Evolutionary conservation across 2,797 vertebrate genomes (phyloP).

Genomic region (Mastacembelus armatus): DNA sequence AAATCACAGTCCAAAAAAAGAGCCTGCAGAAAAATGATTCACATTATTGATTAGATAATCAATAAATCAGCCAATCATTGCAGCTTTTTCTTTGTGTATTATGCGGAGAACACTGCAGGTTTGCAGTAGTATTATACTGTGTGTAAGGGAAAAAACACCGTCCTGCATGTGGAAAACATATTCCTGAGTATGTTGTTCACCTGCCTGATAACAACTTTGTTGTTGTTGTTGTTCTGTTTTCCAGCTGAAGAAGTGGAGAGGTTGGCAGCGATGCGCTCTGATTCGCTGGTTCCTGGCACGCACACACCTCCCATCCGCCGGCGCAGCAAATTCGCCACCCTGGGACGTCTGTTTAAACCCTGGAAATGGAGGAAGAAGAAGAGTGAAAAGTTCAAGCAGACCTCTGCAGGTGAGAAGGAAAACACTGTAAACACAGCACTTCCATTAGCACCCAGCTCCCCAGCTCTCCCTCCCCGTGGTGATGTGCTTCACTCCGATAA

Average conservation of each 20-base stretch:
- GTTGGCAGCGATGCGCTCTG: slow-evolving; percentile 96
- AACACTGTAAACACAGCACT: background rate
- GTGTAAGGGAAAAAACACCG: background rate
- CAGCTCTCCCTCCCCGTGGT: background rate
- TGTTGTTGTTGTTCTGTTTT: slow-evolving; percentile 40
- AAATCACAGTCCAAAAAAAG: too few species aligned
- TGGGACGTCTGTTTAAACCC: slow-evolving; percentile 94
- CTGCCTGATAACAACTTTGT: slow-evolving; percentile 14
- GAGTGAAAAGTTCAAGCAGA: slow-evolving; percentile 97
- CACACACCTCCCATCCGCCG: slow-evolving; percentile 97
- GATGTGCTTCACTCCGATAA: slow-evolving; percentile 15
- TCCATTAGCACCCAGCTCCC: background rate
- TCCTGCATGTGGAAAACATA: background rate
- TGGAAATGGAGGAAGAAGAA: slow-evolving; percentile 99
- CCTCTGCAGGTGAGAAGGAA: slow-evolving; percentile 89
- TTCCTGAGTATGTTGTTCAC: slow-evolving; percentile 1
- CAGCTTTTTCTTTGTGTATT: background rate
- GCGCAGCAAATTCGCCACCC: slow-evolving; percentile 93
- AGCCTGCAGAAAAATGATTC: too few species aligned
- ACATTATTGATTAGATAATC: too few species aligned
- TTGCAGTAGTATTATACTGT: too few species aligned
- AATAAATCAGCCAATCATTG: background rate
- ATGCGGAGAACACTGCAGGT: background rate
- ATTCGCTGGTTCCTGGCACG: slow-evolving; percentile 96
- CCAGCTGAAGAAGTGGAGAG: slow-evolving; percentile 96